Percentiles rank a stretch among this genome's conserved stretches.
Evolutionary conservation across 2,888 invertebrate genomes (phyloP).

Genomic region (Atethmia centrago): DNA sequence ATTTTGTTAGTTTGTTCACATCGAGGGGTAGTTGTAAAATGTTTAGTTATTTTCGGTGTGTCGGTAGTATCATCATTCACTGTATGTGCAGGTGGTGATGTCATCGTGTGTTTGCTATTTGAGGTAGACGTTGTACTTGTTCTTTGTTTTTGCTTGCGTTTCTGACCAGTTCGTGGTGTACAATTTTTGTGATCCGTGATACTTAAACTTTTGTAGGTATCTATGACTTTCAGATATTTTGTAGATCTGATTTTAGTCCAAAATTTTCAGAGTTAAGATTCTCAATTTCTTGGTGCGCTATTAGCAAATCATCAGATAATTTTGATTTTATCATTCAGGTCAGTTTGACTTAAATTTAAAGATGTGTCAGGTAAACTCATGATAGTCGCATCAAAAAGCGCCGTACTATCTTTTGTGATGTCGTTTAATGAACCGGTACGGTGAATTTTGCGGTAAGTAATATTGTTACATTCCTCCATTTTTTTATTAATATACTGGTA

Average conservation of each 20-base stretch:
- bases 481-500: background rate
- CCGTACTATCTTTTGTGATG: background rate
- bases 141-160: background rate
- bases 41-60: background rate
- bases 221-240: background rate
- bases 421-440: constrained; percentile 10
- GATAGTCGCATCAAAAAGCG: constrained; percentile 8
- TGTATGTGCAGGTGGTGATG: background rate
- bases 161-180: background rate
- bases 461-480: constrained; percentile 11
- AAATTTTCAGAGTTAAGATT: background rate
- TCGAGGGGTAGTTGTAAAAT: background rate
- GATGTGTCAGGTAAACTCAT: constrained; percentile 10
- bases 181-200: background rate
- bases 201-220: background rate
- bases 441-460: constrained; percentile 5
- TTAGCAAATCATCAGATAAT: background rate
- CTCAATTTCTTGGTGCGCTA: constrained; percentile 6
- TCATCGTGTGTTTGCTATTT: background rate
- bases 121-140: background rate
- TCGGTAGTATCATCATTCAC: background rate
- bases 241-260: background rate
- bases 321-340: background rate
- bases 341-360: background rate
- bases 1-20: background rate